Conservation (phyloP, 2,113 vertebrate species). For the Esox niger region DNA sequence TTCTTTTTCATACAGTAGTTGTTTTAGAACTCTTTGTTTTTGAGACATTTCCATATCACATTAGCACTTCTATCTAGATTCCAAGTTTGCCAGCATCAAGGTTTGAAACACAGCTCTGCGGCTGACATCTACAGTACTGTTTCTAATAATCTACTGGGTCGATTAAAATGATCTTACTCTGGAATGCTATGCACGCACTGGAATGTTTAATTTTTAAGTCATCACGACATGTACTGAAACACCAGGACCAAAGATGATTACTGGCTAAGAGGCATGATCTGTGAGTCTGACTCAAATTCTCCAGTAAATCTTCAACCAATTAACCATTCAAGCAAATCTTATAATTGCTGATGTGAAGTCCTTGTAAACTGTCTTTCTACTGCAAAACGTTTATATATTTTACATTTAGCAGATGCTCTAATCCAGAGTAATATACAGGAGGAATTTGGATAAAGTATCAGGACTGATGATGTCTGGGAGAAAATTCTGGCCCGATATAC, state of each 20-base stretch:
- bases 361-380: not conserved
- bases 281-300: not conserved
- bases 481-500: too few species aligned
- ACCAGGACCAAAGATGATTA: too few species aligned
- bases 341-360: not conserved
- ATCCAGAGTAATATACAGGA: too few species aligned
- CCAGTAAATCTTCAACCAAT: too few species aligned
- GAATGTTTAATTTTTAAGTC: not conserved
- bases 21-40: not conserved
- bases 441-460: too few species aligned
- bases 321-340: not conserved
- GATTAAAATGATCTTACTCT: not conserved
- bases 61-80: not conserved
- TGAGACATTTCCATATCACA: not conserved
- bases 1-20: conserved; percentile 2
- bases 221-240: too few species aligned
- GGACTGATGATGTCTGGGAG: too few species aligned
- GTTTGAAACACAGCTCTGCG: not conserved
- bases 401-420: not conserved
- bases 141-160: not conserved
- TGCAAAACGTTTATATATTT: not conserved
- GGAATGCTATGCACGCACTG: conserved; percentile 1
- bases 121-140: not conserved
- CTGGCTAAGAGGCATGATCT: not conserved
- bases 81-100: not conserved